Evolutionary conservation across 2,113 vertebrate species (phyloP), one percentile per base, ranked within the genome.

Genomic region (Coracopsis vasa): DNA sequence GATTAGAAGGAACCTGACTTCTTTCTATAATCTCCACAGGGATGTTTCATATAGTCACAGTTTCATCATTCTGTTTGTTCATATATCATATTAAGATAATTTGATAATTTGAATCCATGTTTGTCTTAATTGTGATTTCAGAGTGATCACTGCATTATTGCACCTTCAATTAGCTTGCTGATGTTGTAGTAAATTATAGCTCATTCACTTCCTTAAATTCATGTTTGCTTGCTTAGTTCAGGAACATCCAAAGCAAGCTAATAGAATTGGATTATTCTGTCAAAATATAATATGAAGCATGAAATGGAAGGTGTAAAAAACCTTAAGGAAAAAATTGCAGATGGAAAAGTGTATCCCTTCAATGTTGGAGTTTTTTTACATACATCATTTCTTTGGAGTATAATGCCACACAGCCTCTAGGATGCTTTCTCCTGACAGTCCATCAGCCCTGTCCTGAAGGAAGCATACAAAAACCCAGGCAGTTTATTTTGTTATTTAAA

Each of bases 101-200:
- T 88, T 35, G 88, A 80, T 94, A 86, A 95, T 95, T 91, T 81
- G 65, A 51, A 81, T 65, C 61, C 0, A 1, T 14, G 13, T 87
- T 96, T 91, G 21, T 39, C 56, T 81, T 95, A 92, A 92, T 94
- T 78, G 84, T 89, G 91, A 86, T 86, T 92, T 91, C 84, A 71
- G 51, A 87, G 79, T 84, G 94, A 95, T 95, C 89, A 2, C 39
- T 47, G 80, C 86, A 80, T 95, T 96, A 92, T 74, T 95, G 80
- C 94, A 92, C 74, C 78, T 95, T 37, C 77, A 92, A 89, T 96
- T 95, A 75, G 28, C 14, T 20, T 65, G 91, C 69, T 89, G 92
- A 86, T 95, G 88, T 62, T 95, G 69, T 69, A 67, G 89, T 72
- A 91, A 94, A 94, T 95, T 74, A 71, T 7, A 87, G 61, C 66